These are phyloP conservation scores for Geophilus truncorum DNA, from an alignment of 2,888 invertebrate species.

Conservation along the genomic window DNA sequence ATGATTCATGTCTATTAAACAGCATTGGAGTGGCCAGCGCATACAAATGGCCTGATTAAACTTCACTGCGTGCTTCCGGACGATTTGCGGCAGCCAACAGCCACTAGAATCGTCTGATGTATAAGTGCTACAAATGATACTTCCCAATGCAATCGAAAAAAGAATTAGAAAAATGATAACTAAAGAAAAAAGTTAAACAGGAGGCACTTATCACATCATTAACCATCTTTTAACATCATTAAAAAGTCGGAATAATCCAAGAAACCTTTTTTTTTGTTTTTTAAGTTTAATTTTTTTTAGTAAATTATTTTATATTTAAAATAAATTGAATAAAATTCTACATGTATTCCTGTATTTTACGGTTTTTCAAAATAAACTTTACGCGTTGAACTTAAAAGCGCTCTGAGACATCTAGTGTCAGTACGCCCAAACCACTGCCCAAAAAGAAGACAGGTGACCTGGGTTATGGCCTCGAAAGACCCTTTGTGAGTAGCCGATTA, in stretches of 20 bases:
- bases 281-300: too few relatives aligned
- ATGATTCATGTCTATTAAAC: slow-evolving; percentile 22
- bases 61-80: background rate
- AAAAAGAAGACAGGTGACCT: background rate
- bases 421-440: background rate
- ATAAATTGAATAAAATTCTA: background rate
- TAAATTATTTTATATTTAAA: too few relatives aligned
- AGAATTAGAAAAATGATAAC: background rate
- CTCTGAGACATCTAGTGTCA: slow-evolving; percentile 1
- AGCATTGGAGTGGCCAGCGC: background rate
- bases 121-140: background rate
- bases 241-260: too few relatives aligned
- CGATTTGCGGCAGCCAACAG: background rate
- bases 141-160: background rate
- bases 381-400: background rate
- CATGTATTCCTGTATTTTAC: too few relatives aligned
- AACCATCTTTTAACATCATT: too few relatives aligned
- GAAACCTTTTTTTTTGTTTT: too few relatives aligned
- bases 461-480: background rate
- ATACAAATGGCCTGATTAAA: slow-evolving; percentile 8
- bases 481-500: background rate
- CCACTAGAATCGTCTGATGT: background rate
- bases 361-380: too few relatives aligned
- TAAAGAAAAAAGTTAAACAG: too few relatives aligned
- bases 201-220: too few relatives aligned